Conservation (phyloP, 2,797 vertebrate species). For the Gorsachius magnificus region DNA sequence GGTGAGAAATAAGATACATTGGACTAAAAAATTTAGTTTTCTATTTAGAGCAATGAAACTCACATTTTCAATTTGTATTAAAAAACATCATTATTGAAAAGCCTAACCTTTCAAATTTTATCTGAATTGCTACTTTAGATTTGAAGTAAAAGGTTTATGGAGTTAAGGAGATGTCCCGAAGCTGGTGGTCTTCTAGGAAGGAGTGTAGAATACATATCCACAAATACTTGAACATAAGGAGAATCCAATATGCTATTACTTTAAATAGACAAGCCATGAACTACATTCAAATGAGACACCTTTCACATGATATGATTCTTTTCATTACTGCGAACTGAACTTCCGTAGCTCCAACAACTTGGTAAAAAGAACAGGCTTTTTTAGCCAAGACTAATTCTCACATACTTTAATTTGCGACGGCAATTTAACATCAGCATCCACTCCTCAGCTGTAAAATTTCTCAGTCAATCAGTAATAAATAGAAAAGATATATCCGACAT, state of each 20-base stretch:
- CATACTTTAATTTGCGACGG: not conserved
- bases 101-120: not conserved
- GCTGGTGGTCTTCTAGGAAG: not conserved
- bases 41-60: not conserved
- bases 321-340: not conserved
- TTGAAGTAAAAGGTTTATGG: not conserved
- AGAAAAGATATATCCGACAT: not conserved
- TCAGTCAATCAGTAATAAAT: not conserved
- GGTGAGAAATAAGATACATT: not conserved
- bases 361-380: not conserved
- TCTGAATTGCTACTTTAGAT: not conserved
- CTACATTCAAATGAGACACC: not conserved
- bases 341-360: not conserved
- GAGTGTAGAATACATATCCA: not conserved
- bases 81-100: not conserved
- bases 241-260: not conserved
- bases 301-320: not conserved
- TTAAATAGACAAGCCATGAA: not conserved
- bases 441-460: not conserved
- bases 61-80: not conserved
- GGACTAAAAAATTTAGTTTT: not conserved
- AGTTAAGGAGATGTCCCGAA: not conserved
- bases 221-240: not conserved
- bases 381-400: not conserved
- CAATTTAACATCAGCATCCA: not conserved